Evolutionary conservation across 1,140 invertebrate species (phyloP), one percentile per base, ranked within the genome.

Genomic region (Piezodorus guildinii): DNA sequence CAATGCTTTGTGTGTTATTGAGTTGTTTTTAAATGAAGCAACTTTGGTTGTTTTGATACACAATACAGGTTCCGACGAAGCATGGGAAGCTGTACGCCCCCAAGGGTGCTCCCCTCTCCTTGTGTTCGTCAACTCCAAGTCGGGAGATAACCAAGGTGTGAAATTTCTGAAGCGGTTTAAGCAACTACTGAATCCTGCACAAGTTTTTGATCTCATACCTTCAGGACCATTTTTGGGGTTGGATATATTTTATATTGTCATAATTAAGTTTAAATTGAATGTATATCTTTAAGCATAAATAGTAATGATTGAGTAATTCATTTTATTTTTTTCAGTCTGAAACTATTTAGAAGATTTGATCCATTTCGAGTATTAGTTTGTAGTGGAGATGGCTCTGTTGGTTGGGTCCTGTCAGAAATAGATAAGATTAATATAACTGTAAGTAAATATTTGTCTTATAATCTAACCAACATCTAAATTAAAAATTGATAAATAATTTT

Each of bases 81-180:
- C 88, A 60, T 96, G 93, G 91, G 88, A 93, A 74, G 87, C 85
- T n/a, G 80, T 85, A 63, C 75, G 90, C 76, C 85, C 87, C 62
- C 82, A 82, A 64, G 85, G 83, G 60, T 90, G 87, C 65, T 89
- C 86, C 65, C 94, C 94, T 39, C 82, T 97, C 54, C 81, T 97
- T 63, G 94, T 97, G 49, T 96, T 96, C 74, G 93, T 97, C 67
- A 98, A 98, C 78, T 96, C 94, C 56, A 95, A 96, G 78, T 95
- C 92, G 64, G 94, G 94, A 69, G 94, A 97, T 79, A 96, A 96
- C 78, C 92, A 94, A 79, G 94, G 92, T 65, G 85, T 96, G n/a
- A 94, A 95, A 76, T 96, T 98, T 79, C 81, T 98, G 49, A 80
- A 93, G 64, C 83, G 94, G 65, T 96, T 98, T 76, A 96, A 95